A percentile compares a stretch with the other conserved stretches of the same genome.
Evolutionary conservation across 2,888 invertebrate species (phyloP).

Genomic region (Agapetus fuscipes): DNA sequence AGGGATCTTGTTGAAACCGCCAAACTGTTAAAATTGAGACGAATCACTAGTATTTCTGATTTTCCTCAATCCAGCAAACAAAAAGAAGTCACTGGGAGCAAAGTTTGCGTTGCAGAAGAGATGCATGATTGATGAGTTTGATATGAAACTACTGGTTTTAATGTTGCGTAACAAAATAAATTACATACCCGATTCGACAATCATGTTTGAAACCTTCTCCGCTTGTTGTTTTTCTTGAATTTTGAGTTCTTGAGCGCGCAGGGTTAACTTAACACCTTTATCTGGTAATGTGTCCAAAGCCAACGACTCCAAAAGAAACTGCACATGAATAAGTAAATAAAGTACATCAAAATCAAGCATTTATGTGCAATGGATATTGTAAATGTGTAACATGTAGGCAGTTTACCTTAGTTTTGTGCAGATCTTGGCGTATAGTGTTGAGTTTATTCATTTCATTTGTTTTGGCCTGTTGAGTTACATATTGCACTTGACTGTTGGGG

Average conservation of each 20-base stretch:
- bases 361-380: background rate
- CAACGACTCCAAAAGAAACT: background rate
- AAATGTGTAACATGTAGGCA: background rate
- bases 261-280: conserved; percentile 47
- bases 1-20: no score
- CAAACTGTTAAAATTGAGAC: no score
- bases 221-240: conserved; percentile 36
- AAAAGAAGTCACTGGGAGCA: no score
- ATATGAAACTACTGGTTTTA: no score
- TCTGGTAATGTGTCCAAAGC: conserved; percentile 47
- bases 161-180: no score
- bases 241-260: conserved; percentile 39
- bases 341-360: conserved; percentile 6
- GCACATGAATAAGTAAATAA: background rate
- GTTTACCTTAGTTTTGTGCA: conserved; percentile 33
- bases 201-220: conserved; percentile 41
- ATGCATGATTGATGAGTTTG: no score
- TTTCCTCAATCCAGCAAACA: no score
- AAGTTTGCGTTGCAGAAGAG: no score
- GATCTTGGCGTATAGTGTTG: conserved; percentile 34
- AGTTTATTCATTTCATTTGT: conserved; percentile 41
- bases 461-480: conserved; percentile 35
- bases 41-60: no score
- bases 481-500: conserved; percentile 34
- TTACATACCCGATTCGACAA: conserved; percentile 26